phyloP scores from a whole-genome alignment of 2,797 vertebrate species.

The Amphiprion clarkii region DNA sequence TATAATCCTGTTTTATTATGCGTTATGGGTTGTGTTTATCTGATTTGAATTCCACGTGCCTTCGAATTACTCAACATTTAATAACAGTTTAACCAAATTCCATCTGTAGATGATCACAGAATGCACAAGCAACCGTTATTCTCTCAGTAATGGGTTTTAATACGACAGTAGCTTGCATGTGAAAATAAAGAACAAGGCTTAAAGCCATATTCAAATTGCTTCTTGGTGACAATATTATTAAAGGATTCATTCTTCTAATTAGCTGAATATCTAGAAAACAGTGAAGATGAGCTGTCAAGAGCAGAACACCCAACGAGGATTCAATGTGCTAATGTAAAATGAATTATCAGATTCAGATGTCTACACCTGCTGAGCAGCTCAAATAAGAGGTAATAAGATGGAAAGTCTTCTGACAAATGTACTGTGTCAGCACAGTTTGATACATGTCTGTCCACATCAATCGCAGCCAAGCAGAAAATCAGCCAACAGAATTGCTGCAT shows the following conservation, averaged over 20 bases:
- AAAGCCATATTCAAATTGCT: too few relatives aligned
- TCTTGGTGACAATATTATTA: too few relatives aligned
- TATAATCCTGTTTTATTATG: not conserved
- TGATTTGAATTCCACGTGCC: not conserved
- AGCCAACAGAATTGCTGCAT: not conserved
- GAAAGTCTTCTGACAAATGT: conserved; percentile 5
- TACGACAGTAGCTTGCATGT: too few relatives aligned
- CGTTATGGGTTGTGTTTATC: conserved; percentile 1
- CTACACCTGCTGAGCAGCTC: conserved; percentile 23
- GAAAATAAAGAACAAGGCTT: too few relatives aligned
- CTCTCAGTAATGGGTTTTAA: too few relatives aligned
- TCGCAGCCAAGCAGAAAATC: conserved; percentile 20
- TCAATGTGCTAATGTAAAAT: conserved; percentile 29
- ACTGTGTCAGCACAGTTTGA: not conserved
- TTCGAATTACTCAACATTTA: too few relatives aligned
- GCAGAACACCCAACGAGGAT: conserved; percentile 5
- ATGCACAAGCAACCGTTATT: too few relatives aligned
- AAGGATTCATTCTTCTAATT: not conserved
- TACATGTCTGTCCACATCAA: conserved; percentile 10
- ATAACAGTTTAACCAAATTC: too few relatives aligned
- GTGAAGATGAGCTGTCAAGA: not conserved
- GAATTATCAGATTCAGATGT: conserved; percentile 24
- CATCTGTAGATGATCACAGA: too few relatives aligned
- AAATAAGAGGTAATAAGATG: conserved; percentile 7
- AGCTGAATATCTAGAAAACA: not conserved